phyloP scores from a whole-genome alignment of 2,113 vertebrate genomes.

The Rhabdomys dilectus region DNA sequence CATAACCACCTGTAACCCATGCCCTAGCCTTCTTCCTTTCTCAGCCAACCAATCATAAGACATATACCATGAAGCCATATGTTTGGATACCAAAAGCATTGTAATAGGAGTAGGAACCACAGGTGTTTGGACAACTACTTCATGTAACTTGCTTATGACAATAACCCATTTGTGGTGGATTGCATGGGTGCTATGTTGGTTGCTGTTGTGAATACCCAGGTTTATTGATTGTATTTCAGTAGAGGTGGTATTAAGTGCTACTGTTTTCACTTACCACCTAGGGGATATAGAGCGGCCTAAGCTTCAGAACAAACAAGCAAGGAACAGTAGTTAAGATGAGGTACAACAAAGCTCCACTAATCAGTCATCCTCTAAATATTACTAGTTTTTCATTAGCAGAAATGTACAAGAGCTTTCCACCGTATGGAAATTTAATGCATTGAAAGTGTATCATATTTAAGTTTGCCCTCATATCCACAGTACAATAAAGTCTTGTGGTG shows the following conservation, averaged over 20 bases:
- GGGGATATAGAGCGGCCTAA: too few relatives aligned
- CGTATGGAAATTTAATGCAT: background rate
- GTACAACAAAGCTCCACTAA: background rate
- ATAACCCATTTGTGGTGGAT: background rate
- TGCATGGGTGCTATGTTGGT: background rate
- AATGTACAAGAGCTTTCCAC: background rate
- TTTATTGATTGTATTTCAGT: background rate
- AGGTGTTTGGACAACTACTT: background rate
- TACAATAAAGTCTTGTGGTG: background rate
- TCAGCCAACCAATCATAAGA: background rate
- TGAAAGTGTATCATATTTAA: background rate
- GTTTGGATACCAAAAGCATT: background rate
- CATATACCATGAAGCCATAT: background rate
- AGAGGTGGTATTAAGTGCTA: background rate
- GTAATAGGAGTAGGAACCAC: too few relatives aligned
- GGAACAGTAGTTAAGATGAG: background rate
- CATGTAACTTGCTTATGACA: background rate
- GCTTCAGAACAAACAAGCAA: too few relatives aligned
- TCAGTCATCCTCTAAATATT: slow-evolving; percentile 13
- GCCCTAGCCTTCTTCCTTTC: background rate
- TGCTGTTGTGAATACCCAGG: background rate
- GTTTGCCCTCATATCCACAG: background rate
- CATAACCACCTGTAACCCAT: background rate
- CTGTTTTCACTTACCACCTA: background rate
- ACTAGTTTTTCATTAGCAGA: background rate